phyloP scores from a whole-genome alignment of 1,140 invertebrate genomes.

The Nasonia vitripennis region DNA sequence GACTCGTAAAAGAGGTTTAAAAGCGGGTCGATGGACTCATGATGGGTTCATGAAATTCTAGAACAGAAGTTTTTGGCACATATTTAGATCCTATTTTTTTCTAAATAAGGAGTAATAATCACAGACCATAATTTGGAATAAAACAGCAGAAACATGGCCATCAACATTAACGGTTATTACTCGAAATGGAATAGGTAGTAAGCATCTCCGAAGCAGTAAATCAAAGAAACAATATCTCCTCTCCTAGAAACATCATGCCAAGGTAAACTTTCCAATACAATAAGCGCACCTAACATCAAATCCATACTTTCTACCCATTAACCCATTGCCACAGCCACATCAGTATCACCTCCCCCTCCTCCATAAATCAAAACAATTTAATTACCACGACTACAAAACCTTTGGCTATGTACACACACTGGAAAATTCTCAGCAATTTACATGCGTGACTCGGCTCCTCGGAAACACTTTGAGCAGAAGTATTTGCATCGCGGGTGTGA shows the following conservation, averaged over 20 bases:
- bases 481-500: neutral
- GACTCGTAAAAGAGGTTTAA: neutral
- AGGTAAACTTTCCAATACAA: conserved; percentile 4
- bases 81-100: too few relatives aligned
- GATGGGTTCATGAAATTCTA: too few relatives aligned
- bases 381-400: neutral
- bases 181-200: neutral
- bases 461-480: neutral
- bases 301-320: neutral
- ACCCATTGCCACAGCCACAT: neutral
- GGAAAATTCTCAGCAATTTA: neutral
- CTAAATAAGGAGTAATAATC: too few relatives aligned
- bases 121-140: neutral
- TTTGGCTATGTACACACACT: neutral
- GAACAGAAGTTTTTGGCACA: too few relatives aligned
- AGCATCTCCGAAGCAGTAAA: neutral
- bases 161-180: neutral
- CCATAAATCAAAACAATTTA: neutral
- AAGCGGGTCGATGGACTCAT: too few relatives aligned
- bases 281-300: neutral
- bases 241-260: neutral
- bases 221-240: neutral
- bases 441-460: neutral
- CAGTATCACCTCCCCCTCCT: neutral
- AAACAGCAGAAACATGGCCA: neutral